Conservation (phyloP, 2,113 vertebrate genomes). For the Oncorhynchus tshawytscha region DNA sequence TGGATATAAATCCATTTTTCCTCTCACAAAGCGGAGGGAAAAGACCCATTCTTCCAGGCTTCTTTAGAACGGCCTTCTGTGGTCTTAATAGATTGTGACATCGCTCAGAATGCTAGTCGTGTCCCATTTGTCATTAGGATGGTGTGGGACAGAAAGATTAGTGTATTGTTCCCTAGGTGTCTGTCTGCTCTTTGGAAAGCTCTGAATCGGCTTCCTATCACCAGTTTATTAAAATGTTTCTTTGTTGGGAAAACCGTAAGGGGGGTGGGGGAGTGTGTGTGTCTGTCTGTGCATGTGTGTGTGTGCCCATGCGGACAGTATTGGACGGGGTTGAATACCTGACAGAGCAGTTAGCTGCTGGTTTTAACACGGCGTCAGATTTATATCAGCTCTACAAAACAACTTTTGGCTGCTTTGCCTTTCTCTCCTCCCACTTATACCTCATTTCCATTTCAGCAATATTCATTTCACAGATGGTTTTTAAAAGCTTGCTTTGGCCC, state of each 20-base stretch:
- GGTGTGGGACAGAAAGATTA: slow-evolving; percentile 40
- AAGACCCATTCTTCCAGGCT: slow-evolving; percentile 39
- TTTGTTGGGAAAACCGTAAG: slow-evolving; percentile 7
- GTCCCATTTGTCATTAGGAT: slow-evolving; percentile 43
- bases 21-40: slow-evolving; percentile 23
- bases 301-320: background rate
- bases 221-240: slow-evolving; percentile 51
- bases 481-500: background rate
- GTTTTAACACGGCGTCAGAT: slow-evolving; percentile 55
- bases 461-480: slow-evolving; percentile 50
- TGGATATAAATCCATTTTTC: slow-evolving; percentile 48
- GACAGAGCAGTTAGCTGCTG: slow-evolving; percentile 54
- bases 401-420: slow-evolving; percentile 1
- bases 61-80: slow-evolving; percentile 8
- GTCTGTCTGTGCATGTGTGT: background rate
- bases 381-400: slow-evolving; percentile 20
- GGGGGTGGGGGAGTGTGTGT: too few species aligned
- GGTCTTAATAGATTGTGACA: slow-evolving; percentile 36
- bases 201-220: slow-evolving; percentile 33
- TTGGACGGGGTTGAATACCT: slow-evolving; percentile 41
- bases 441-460: slow-evolving; percentile 62
- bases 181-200: slow-evolving; percentile 29
- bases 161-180: slow-evolving; percentile 23
- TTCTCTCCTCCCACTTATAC: slow-evolving; percentile 18
- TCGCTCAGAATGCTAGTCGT: slow-evolving; percentile 44